These are phyloP conservation scores for Parazoanthus swiftii DNA, from an alignment of 92 coral and sea anemone species.

Conservation along the genomic window DNA sequence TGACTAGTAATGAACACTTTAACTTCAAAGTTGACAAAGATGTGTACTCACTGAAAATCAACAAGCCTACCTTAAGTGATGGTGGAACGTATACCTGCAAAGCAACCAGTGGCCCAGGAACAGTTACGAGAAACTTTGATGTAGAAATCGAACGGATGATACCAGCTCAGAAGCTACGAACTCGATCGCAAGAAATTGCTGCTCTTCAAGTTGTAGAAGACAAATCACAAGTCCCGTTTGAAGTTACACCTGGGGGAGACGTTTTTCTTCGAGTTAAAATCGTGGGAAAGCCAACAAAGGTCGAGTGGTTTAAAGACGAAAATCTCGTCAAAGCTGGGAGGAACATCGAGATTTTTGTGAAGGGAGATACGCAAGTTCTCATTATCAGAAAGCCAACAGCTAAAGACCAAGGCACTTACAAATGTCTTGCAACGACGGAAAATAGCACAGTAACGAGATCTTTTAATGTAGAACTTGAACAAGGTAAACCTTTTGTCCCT, in stretches of 20 bases:
- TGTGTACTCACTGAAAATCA: constrained; percentile 69
- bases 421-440: constrained; percentile 75
- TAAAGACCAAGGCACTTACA: constrained; percentile 79
- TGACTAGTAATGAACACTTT: constrained; percentile 58
- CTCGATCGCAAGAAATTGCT: constrained; percentile 25
- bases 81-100: constrained; percentile 85
- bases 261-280: constrained; percentile 51
- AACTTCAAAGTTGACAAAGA: constrained; percentile 61
- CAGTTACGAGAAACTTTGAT: constrained; percentile 43
- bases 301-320: constrained; percentile 65
- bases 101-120: constrained; percentile 84
- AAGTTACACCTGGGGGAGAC: constrained; percentile 28
- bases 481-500: constrained; percentile 26
- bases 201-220: constrained; percentile 23
- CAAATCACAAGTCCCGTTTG: constrained; percentile 21
- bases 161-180: constrained; percentile 19
- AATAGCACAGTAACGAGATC: constrained; percentile 52
- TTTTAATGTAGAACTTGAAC: constrained; percentile 24
- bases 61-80: constrained; percentile 61
- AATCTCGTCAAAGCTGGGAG: constrained; percentile 7
- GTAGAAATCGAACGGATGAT: constrained; percentile 45
- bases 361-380: constrained; percentile 62
- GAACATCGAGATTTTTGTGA: constrained; percentile 17
- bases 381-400: constrained; percentile 69
- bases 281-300: constrained; percentile 48